Evolutionary conservation across 2,113 vertebrate genomes (phyloP), one percentile per base, ranked within the genome.

Genomic region (Tympanuchus pallidicinctus): DNA sequence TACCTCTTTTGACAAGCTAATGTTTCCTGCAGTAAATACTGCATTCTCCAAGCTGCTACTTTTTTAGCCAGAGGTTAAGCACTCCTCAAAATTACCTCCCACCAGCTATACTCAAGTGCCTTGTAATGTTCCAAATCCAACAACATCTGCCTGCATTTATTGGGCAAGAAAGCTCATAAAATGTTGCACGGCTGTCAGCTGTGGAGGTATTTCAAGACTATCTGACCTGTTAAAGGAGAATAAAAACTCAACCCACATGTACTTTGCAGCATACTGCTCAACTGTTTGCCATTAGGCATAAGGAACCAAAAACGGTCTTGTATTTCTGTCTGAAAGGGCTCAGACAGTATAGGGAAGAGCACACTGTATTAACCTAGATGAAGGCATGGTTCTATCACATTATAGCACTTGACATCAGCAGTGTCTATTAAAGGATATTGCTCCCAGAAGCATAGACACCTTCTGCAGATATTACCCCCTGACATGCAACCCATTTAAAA

Each of bases 11-110:
- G 85, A 93, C 91, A 97, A 87, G 88, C 96, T 93, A 93, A 93
- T 96, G 96, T 94, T 97, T 97, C 96, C 94, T 92, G 95, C 79
- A 94, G 90, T 96, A 94, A 98, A 97, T 96, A 88, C 32, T 92
- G 77, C 79, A 86, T 95, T 94, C 91, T 96, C 90, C 93, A 96
- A 96, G 88, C 67, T 95, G 97, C 94, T 96, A 96, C 97, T 97
- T 95, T 97, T 96, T 96, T 94, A 95, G 79, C 83, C 79, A 90
- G 94, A 95, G 96, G 96, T 98, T 96, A 97, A 98, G 93, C 75
- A 91, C 94, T 94, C 86, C 40, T 93, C 92, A 79, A 36, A 94
- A 92, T 80, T 95, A 96, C 97, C 96, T 96, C 95, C 96, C 95
- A 86, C n/a, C 45, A 92, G 95, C 78, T 85, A 96, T 90, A 93